Conservation (phyloP, 1,140 invertebrate genomes). For the Dryas iulia region DNA sequence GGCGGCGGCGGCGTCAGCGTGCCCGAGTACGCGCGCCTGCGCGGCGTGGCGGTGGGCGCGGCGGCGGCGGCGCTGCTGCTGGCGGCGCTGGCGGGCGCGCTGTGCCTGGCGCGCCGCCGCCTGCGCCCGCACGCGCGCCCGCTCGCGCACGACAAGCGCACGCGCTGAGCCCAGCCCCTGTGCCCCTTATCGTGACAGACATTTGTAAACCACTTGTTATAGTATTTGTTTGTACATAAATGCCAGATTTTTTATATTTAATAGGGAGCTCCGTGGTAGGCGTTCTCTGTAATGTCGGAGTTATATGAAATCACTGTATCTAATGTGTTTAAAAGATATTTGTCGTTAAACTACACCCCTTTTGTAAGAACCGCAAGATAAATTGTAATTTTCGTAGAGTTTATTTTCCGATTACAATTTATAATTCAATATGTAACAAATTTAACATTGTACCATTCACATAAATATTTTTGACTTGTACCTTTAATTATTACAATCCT, state of each 20-base stretch:
- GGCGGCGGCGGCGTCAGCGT: constrained; percentile 46
- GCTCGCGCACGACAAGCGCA: constrained; percentile 41
- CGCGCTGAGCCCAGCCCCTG: constrained; percentile 35
- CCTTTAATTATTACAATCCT: no score
- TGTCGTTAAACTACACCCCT: no score
- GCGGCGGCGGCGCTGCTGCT: constrained; percentile 55
- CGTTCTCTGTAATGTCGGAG: not conserved
- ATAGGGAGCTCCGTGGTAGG: not conserved
- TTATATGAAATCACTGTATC: no score
- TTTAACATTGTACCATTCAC: no score
- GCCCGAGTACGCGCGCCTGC: constrained; percentile 57
- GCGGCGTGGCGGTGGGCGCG: constrained; percentile 50
- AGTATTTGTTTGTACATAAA: not conserved
- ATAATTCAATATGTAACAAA: no score
- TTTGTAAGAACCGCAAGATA: no score
- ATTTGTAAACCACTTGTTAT: not conserved
- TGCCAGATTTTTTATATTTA: not conserved
- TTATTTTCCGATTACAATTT: no score
- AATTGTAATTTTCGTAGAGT: no score
- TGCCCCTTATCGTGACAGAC: no score
- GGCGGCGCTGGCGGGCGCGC: constrained; percentile 44
- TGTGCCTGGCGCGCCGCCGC: constrained; percentile 44
- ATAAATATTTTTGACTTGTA: no score
- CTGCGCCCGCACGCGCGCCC: constrained; percentile 25
- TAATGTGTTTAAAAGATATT: no score